Evolutionary conservation across 2,797 vertebrate genomes (phyloP).

Genomic region (Peromyscus nudipes): DNA sequence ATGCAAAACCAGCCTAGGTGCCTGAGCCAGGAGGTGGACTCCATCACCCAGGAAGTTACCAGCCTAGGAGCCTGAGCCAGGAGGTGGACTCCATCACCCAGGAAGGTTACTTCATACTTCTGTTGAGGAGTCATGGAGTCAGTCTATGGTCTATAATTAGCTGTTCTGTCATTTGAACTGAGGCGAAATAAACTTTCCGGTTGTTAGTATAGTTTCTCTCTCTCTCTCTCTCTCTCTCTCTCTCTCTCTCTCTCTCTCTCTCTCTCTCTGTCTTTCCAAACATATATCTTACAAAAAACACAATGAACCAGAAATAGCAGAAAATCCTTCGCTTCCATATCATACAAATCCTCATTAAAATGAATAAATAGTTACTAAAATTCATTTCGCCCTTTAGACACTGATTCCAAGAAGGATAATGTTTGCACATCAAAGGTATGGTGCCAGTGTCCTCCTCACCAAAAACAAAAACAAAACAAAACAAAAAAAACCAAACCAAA

Average conservation of each 20-base stretch:
- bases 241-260: not conserved
- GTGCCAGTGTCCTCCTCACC: too few species aligned
- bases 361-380: slow-evolving; percentile 25
- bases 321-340: not conserved
- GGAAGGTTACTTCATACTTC: not conserved
- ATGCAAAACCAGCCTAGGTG: not conserved
- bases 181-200: not conserved
- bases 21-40: not conserved
- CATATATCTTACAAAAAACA: slow-evolving; percentile 10
- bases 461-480: too few species aligned
- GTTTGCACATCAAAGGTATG: not conserved
- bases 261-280: not conserved
- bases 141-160: not conserved
- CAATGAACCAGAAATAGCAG: not conserved
- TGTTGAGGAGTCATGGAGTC: not conserved
- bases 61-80: not conserved
- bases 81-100: not conserved
- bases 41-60: not conserved
- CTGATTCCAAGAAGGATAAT: not conserved
- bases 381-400: not conserved
- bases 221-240: not conserved
- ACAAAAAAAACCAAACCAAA: too few species aligned
- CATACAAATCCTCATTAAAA: not conserved
- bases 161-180: not conserved
- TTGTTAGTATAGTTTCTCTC: not conserved